Evolutionary conservation across 2,888 invertebrate genomes (phyloP), one percentile per base, ranked within the genome.

Genomic region (Gisinianus flammeolus): DNA sequence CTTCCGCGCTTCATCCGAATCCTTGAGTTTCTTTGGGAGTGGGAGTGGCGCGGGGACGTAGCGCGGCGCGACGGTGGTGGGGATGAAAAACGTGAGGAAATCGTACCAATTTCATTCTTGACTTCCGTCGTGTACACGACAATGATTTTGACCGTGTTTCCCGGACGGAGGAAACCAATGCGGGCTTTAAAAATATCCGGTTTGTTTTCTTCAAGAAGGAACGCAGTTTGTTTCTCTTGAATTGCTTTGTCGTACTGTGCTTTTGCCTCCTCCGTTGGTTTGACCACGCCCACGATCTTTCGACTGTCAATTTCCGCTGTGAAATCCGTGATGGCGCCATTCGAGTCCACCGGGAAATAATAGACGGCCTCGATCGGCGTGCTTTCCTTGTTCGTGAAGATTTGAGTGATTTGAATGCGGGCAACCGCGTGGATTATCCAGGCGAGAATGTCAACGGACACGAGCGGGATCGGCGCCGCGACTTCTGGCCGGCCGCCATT

Each of bases 61-160:
- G 10, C 84, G 80, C 10, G 85, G 85, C 5, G 85, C 84, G 22
- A 85, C 79, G 3, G 85, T 85, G 0, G 85, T 85, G 19, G 85
- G 85, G 22, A 85, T 66, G 66, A 80, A 84, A 75, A 85, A n/a
- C 85, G 76, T 16, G 84, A 79, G 1, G 82, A 62, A 52, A 79
- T 78, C 1, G 79, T 71, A 10, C 81, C 81, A 16, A 77, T 79
- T 24, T 84, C 84, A 79, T 84, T 83, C 64, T 84, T 83, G 4
- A 85, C 82, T 76, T 85, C 85, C 0, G 82, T 81, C 16, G 82
- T 79, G 64, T 84, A 85, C 0, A 82, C 82, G 54, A 85, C 77
- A 3, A 81, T 56, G 12, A 85, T 79, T 64, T 85, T 84, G 2
- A 77, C 85, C 77, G 81, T 78, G 10, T 68, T 58, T 10, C 84